Evolutionary conservation across 2,113 vertebrate species (phyloP), one percentile per base, ranked within the genome.

Genomic region (Hippocampus comes): DNA sequence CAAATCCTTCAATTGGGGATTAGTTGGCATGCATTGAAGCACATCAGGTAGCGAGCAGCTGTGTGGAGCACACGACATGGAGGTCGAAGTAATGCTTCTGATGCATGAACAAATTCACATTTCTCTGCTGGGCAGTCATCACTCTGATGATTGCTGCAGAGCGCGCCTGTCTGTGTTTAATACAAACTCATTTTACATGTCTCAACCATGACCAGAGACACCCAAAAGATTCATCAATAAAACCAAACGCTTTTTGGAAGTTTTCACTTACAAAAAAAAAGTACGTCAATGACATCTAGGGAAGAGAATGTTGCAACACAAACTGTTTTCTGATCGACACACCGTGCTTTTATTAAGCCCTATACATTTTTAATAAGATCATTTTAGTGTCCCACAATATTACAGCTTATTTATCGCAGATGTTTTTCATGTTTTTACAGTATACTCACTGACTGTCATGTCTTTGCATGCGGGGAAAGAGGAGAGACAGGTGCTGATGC

Each of bases 21-120:
- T 65, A 46, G 63, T 65, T 65, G 41, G 63, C 41, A 65, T 65
- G 41, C 21, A 43, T 65, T 23, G 41, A 46, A n/a, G 38, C 14
- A 43, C 41, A 46, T 43, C 41, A 43, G 63, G 63, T 65, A 11
- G 41, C 43, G 63, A 43, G 63, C 63, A 65, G 38, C 41, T 43
- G 63, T 23, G 63, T 7, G 41, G 38, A 23, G 12, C 41, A 34
- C 61, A 63, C 5, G 20, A 18, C 34, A 25, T 41, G 61, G 61
- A 11, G 61, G 34, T 63, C 21, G 34, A 17, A 10, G 21, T 43
- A 65, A 65, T 65, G 41, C 63, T 65, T 65, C 5, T 23, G 38
- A 43, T 65, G 41, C 21, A 23, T 65, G 41, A 65, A 43, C 63
- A 43, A 23, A 21, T 43, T 23, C 27, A 63, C 60, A 20, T 6